phyloP scores from a whole-genome alignment of 2,888 invertebrate genomes.

The Clitarchus hookeri region DNA sequence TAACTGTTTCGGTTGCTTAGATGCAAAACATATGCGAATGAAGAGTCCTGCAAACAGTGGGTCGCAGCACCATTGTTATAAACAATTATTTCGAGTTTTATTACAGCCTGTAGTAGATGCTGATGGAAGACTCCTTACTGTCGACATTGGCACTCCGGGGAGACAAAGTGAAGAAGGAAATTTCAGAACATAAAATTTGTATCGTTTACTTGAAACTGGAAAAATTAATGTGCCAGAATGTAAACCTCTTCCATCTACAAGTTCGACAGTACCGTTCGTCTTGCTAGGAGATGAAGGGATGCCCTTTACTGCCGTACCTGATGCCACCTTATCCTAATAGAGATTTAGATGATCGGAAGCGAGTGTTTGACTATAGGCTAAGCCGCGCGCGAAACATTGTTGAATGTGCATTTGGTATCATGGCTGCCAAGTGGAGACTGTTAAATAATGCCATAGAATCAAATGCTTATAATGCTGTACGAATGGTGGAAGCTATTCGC shows the following conservation, averaged over 20 bases:
- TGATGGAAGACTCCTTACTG: background rate
- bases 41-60: background rate
- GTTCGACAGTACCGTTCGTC: background rate
- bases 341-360: slow-evolving; percentile 11
- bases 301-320: too few species aligned
- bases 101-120: too few species aligned
- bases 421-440: slow-evolving; percentile 12
- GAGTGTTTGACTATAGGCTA: slow-evolving; percentile 10
- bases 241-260: background rate
- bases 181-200: background rate
- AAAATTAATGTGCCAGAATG: background rate
- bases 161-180: slow-evolving; percentile 11
- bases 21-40: background rate
- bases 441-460: background rate
- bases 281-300: slow-evolving; percentile 11
- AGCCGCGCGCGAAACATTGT: slow-evolving; percentile 19
- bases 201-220: background rate
- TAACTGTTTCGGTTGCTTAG: background rate
- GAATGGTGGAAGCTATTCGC: background rate
- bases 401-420: background rate
- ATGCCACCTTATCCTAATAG: slow-evolving; percentile 16
- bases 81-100: background rate
- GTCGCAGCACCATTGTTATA: background rate
- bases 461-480: background rate
- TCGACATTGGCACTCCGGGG: slow-evolving; percentile 17